Evolutionary conservation across 2,797 vertebrate species (phyloP).

Genomic region (Etheostoma perlongum): DNA sequence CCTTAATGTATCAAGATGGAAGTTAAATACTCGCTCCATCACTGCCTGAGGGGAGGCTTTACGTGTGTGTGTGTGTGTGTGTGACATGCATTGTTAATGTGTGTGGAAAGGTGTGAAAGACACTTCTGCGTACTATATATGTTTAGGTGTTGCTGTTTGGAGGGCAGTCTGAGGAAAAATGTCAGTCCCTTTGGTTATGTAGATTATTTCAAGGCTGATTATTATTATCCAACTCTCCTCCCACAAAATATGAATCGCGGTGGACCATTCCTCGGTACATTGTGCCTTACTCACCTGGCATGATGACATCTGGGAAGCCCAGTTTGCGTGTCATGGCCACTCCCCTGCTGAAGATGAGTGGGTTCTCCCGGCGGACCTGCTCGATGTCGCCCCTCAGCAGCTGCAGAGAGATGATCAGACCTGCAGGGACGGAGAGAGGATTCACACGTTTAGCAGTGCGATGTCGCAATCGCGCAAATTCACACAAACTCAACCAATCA

Average conservation of each 20-base stretch:
- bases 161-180: not conserved
- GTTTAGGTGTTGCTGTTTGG: not conserved
- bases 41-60: constrained; percentile 22
- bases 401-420: constrained; percentile 95
- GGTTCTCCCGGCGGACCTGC: constrained; percentile 92
- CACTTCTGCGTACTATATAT: too few relatives aligned
- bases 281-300: constrained; percentile 88
- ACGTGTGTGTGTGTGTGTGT: constrained; percentile 7
- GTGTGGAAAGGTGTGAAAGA: not conserved
- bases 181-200: not conserved
- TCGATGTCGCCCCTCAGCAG: constrained; percentile 94
- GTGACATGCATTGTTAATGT: not conserved
- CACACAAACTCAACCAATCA: too few relatives aligned
- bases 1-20: constrained; percentile 40
- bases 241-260: too few relatives aligned
- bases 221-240: too few relatives aligned
- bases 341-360: constrained; percentile 89
- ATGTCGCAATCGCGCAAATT: too few relatives aligned
- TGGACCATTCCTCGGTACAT: not conserved
- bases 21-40: constrained; percentile 57
- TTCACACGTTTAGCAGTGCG: too few relatives aligned
- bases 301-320: constrained; percentile 95
- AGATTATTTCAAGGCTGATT: too few relatives aligned
- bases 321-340: constrained; percentile 92
- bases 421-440: constrained; percentile 64